A percentile compares a stretch with the other conserved stretches of the same genome.
Evolutionary conservation across 2,113 vertebrate species (phyloP).

Genomic region (Clinocottus analis): DNA sequence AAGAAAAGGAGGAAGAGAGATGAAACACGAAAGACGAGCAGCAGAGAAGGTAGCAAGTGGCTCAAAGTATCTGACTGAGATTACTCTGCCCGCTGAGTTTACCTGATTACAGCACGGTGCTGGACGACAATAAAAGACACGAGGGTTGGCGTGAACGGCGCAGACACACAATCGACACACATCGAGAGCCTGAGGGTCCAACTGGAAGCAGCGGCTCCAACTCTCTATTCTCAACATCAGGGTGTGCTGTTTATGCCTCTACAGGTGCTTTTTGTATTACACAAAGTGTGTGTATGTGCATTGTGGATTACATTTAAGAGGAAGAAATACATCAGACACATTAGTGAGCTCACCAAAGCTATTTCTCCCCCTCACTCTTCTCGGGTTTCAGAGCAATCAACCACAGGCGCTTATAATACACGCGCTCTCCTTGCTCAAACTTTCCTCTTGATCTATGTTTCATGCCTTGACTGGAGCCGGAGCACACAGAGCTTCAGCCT

Average conservation of each 20-base stretch:
- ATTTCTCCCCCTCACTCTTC: constrained; percentile 53
- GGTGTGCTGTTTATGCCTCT: constrained; percentile 48
- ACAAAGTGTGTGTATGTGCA: constrained; percentile 23
- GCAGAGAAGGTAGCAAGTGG: constrained; percentile 45
- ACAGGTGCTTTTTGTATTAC: constrained; percentile 30
- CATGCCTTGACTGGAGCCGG: constrained; percentile 54
- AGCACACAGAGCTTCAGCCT: constrained; percentile 47
- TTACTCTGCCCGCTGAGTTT: constrained; percentile 45
- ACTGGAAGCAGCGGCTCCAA: constrained; percentile 27
- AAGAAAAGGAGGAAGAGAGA: constrained; percentile 51
- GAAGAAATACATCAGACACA: constrained; percentile 55
- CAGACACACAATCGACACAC: constrained; percentile 2
- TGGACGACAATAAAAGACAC: constrained; percentile 50
- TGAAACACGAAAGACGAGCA: constrained; percentile 39
- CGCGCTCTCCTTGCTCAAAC: constrained; percentile 59
- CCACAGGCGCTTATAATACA: constrained; percentile 49
- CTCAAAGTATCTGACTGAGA: constrained; percentile 61
- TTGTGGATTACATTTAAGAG: constrained; percentile 34
- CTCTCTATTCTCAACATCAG: constrained; percentile 25
- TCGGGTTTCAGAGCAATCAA: constrained; percentile 69
- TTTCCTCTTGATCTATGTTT: constrained; percentile 80
- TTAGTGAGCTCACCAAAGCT: constrained; percentile 53
- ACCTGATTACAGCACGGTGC: constrained; percentile 67
- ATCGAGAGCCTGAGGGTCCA: not conserved
- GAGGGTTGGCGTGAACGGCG: not conserved